A percentile compares a stretch with the other conserved stretches of the same genome.
These are phyloP conservation scores for Eulithis testata DNA, from an alignment of 2,888 invertebrate genomes.

Conservation along the genomic window DNA sequence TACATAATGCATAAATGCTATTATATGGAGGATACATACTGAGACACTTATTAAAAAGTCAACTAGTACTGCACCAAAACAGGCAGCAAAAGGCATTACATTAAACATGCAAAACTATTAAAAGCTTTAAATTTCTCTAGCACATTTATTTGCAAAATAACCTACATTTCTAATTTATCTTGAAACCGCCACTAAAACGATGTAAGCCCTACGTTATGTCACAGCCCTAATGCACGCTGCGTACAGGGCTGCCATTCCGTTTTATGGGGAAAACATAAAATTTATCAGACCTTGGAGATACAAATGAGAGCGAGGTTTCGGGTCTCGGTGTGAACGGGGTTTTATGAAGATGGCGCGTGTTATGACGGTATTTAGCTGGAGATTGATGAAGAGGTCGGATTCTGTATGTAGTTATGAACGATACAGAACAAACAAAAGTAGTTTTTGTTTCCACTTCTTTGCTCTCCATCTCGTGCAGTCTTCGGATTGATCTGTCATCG, in stretches of 20 bases:
- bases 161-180: constrained; percentile 1
- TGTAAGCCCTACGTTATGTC: constrained; percentile 16
- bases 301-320: constrained; percentile 38
- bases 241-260: constrained; percentile 37
- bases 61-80: no score
- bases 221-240: constrained; percentile 29
- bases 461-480: not conserved
- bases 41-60: no score
- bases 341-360: constrained; percentile 36
- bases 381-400: constrained; percentile 25
- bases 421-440: no score
- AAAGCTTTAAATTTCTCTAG: no score
- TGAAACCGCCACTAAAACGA: constrained; percentile 2
- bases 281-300: constrained; percentile 39
- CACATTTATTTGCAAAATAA: not conserved
- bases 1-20: no score
- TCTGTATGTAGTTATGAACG: no score
- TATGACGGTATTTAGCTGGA: constrained; percentile 21
- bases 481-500: no score
- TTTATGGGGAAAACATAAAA: constrained; percentile 40
- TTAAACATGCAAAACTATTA: no score
- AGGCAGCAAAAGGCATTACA: no score
- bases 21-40: no score
- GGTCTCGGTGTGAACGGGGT: constrained; percentile 34
- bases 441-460: not conserved